Conservation (phyloP, 2,888 invertebrate genomes). For the Dendrolimus pini region DNA sequence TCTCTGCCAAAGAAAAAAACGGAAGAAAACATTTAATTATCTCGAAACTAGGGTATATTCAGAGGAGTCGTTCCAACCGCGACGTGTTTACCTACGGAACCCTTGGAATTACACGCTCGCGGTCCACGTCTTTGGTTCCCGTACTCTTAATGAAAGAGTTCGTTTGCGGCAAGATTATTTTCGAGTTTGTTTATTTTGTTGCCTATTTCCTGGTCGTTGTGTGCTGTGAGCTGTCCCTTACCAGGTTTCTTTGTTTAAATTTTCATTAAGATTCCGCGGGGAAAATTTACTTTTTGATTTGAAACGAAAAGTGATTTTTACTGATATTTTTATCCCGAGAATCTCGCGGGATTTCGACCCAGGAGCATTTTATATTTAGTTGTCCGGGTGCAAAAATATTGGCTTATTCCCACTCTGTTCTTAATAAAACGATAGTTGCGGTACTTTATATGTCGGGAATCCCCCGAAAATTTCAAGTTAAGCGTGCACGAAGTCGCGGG, state of each 20-base stretch:
- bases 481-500: no score
- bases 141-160: slow-evolving; percentile 60
- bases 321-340: no score
- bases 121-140: slow-evolving; percentile 45
- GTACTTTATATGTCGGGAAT: no score
- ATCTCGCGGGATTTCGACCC: no score
- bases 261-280: slow-evolving; percentile 9
- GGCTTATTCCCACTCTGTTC: no score
- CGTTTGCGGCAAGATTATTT: slow-evolving; percentile 49
- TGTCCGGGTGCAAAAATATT: no score
- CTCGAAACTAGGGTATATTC: slow-evolving; percentile 1
- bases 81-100: slow-evolving; percentile 24
- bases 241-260: slow-evolving; percentile 19
- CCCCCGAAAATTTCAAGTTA: no score
- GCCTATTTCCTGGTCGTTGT: slow-evolving; percentile 26
- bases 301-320: no score
- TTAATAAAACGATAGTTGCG: no score
- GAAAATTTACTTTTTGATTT: no score
- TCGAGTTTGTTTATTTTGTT: slow-evolving; percentile 51
- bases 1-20: neutral
- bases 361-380: no score
- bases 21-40: slow-evolving; percentile 8
- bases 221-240: slow-evolving; percentile 8
- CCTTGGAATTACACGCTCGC: slow-evolving; percentile 42
- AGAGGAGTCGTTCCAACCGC: neutral